phyloP scores from a whole-genome alignment of 2,113 vertebrate species.

The Galemys pyrenaicus region DNA sequence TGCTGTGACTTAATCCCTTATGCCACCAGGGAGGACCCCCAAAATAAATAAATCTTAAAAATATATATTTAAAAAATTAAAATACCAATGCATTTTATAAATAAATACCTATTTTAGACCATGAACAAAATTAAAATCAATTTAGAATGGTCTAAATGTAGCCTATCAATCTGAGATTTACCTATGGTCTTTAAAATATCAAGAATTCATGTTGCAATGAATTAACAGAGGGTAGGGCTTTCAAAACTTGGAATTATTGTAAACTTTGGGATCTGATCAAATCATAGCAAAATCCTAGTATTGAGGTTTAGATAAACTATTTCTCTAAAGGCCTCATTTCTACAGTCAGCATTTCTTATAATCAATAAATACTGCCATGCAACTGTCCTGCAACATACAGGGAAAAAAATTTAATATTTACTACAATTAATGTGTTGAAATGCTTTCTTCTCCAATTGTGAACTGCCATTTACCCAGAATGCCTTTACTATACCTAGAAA shows the following conservation, averaged over 20 bases:
- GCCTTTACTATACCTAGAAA: not conserved
- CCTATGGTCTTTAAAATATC: not conserved
- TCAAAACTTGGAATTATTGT: not conserved
- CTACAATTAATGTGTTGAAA: not conserved
- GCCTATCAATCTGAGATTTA: not conserved
- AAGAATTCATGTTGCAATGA: not conserved
- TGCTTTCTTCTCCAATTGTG: not conserved
- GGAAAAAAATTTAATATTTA: not conserved
- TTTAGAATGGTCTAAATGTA: not conserved
- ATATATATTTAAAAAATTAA: constrained; percentile 41
- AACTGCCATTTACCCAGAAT: not conserved
- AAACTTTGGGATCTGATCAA: constrained; percentile 8
- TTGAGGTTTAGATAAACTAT: constrained; percentile 4
- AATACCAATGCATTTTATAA: not conserved
- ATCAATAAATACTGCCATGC: not conserved
- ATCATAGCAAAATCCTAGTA: not conserved
- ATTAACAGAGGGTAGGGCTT: not conserved
- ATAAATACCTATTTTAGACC: not conserved
- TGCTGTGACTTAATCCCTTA: no score
- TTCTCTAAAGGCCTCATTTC: not conserved
- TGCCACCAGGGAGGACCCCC: no score
- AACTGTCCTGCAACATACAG: not conserved
- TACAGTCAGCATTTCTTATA: not conserved
- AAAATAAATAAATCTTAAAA: no score
- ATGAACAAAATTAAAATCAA: constrained; percentile 8